Base-by-base conservation (phyloP, 2,113 vertebrate species). In the Maccullochella peelii region DNA sequence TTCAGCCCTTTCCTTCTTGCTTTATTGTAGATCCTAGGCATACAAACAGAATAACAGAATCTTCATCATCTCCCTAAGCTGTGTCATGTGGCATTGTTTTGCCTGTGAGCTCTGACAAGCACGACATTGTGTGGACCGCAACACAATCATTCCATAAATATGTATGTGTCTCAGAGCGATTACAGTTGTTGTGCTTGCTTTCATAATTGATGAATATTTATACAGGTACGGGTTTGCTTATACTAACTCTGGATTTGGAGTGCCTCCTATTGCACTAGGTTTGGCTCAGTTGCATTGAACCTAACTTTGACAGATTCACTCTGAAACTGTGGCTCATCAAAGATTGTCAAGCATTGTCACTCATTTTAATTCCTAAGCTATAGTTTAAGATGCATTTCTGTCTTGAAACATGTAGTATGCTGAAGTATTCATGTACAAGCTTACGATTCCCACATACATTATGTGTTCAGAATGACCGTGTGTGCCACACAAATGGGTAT, bases 81-180 rank as follows among this genome's bases (percentile, higher is more conserved):
- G 81, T 85, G 82, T 91, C 88, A 92, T 92, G 86, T 92, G 90
- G 87, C 84, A 75, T 87, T 92, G 91, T 88, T 94, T 90, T 92
- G 88, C 84, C 87, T 83, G 52, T 83, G 91, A 89, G 86, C 90
- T 82, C 82, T 77, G 81, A 93, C 90, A 90, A 93, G 89, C 71
- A 82, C 82, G 62, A 89, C 90, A 88, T 77, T 86, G 89, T 90
- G 79, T 82, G 82, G 89, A 89, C 88, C 47, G 25, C 79, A 88
- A 84, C 80, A 85, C 86, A 90, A 83, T 89, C 79, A 80, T 84
- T 71, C 66, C 86, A 92, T 93, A 88, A 94, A 93, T 90, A 90
- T 91, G 86, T 75, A 92, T 90, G 86, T 91, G 74, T 91, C 88
- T 93, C 82, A 74, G 78, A 91, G 87, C 82, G 55, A 86, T 84